Evolutionary conservation across 2,888 invertebrate genomes (phyloP), one percentile per base, ranked within the genome.

Genomic region (Fragum sueziense): DNA sequence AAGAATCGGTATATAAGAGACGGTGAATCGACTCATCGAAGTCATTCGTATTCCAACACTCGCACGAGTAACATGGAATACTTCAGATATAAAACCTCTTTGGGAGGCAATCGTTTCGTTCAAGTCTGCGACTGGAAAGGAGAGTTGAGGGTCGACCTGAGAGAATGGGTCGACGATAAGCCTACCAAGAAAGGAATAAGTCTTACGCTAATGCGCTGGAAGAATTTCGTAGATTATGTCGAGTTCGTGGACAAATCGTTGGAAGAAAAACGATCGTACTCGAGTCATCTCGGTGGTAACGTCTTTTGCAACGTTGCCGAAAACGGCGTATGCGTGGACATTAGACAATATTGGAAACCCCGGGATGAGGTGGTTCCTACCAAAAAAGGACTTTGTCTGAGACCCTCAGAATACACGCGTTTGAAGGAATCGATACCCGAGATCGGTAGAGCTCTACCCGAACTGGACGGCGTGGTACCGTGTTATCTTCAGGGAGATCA

Each of bases 281-380:
- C 51, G 17, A 11, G 25, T 69, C 70, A 74, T 25, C 41, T 78
- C 7, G 74, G 78, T 4, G 73, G 74, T 11, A 69, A 74, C 27
- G 71, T 79, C 7, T 75, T 59, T 27, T 57, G 71, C 37, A 71
- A 37, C 22, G 52, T 79, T 27, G 57, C 11, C 7, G 33, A 67
- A 25, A 51, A 68, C 62, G 65, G 41, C 41, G 27, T 41, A 20
- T 79, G 74, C 41, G 73, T 80, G 41, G 76, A 76, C 67, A 65
- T 80, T 11, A 68, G 79, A 51, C 70, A 73, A 57, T 80, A 72
- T 33, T 80, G 79, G 79, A 76, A 80, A 59, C 79, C 79, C 4
- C 22, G 70, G 41, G 61, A 70, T 3, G 68, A 71, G 17, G 59
- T 70, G 9, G 59, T 79, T 33, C 79, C 79, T 4, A 70, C 70